Evolutionary conservation across 2,113 vertebrate genomes (phyloP).

Genomic region (Corvus cornix): DNA sequence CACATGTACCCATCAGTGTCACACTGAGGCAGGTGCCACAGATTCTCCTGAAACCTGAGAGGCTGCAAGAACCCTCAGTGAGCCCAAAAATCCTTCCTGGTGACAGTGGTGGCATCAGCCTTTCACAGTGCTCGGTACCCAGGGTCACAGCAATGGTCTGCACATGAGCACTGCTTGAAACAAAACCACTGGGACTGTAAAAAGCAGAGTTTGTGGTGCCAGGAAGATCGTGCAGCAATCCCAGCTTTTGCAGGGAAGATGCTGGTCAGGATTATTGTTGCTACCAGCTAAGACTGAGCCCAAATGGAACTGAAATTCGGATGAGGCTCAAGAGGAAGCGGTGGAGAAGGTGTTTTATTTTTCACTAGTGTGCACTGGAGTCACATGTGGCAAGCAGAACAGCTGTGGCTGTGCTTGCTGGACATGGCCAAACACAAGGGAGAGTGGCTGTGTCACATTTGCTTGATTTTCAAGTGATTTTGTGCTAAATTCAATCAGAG

Average conservation of each 20-base stretch:
- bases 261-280: not conserved
- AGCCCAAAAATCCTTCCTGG: not conserved
- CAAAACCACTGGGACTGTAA: not conserved
- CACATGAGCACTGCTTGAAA: not conserved
- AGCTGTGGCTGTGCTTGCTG: not conserved
- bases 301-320: not conserved
- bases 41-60: not conserved
- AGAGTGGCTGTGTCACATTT: not conserved
- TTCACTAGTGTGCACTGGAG: not conserved
- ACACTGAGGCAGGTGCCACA: not conserved
- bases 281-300: not conserved
- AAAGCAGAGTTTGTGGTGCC: not conserved
- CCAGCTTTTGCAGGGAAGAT: not conserved
- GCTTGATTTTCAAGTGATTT: not conserved
- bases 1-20: rapidly evolving
- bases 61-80: not conserved
- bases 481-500: not conserved
- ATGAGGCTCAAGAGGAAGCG: not conserved
- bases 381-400: not conserved
- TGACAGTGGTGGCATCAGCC: not conserved
- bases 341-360: not conserved
- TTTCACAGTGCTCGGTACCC: rapidly evolving
- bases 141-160: rapidly evolving
- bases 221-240: not conserved
- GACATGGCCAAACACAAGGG: not conserved